Evolutionary conservation across 1,140 invertebrate genomes (phyloP).

Genomic region (Harlomillsia oculata): DNA sequence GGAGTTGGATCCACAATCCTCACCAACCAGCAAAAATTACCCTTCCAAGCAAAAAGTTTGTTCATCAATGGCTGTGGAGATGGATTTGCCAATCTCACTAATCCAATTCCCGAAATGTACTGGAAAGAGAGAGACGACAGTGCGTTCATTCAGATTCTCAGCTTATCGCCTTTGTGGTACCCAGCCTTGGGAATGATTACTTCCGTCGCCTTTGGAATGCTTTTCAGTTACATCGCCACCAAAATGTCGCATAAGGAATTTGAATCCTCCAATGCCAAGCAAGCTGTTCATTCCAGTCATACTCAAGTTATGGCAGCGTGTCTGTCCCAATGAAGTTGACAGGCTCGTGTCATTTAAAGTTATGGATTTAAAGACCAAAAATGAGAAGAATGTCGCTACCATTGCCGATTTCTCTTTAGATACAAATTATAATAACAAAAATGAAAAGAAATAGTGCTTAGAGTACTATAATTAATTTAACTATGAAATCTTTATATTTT

Average conservation of each 20-base stretch:
- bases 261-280: conserved; percentile 1
- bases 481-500: no score
- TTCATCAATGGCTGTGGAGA: not conserved
- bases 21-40: conserved; percentile 6
- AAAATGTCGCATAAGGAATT: not conserved
- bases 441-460: no score
- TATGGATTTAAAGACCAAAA: not conserved
- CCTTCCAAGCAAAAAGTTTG: conserved; percentile 5
- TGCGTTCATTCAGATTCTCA: conserved; percentile 17
- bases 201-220: conserved; percentile 55
- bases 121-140: conserved; percentile 23
- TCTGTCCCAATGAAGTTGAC: conserved; percentile 11
- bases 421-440: no score
- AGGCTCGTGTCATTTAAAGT: conserved; percentile 3
- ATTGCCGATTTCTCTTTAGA: no score
- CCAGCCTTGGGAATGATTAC: conserved; percentile 56
- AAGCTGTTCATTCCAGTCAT: conserved; percentile 16
- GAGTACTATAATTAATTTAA: no score
- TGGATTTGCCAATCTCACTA: not conserved
- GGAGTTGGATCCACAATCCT: conserved; percentile 20
- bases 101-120: not conserved
- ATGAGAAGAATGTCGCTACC: not conserved
- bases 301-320: conserved; percentile 13
- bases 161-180: conserved; percentile 55
- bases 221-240: conserved; percentile 43